Evolutionary conservation across 2,888 invertebrate species (phyloP).

Genomic region (Meiosimyza platycephala): DNA sequence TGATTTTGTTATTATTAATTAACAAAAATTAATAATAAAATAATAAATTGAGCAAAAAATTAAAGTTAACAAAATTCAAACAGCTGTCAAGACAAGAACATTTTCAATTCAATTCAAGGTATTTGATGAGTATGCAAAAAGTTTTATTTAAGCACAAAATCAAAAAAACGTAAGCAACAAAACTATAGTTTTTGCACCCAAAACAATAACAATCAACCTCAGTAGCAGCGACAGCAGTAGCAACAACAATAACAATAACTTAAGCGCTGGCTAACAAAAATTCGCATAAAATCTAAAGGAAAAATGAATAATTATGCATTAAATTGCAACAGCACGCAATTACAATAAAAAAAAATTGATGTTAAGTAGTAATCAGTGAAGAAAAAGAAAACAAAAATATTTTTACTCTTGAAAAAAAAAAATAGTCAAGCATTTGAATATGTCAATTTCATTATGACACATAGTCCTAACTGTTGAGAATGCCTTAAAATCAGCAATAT

Average conservation of each 20-base stretch:
- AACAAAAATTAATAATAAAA: background rate
- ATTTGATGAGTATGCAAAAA: constrained; percentile 31
- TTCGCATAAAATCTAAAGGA: constrained; percentile 22
- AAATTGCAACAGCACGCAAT: constrained; percentile 31
- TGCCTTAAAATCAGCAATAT: no score
- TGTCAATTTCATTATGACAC: no score
- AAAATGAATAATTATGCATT: constrained; percentile 35
- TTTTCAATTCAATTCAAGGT: constrained; percentile 21
- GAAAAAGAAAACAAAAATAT: background rate
- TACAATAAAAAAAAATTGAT: constrained; percentile 15
- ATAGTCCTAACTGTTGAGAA: no score
- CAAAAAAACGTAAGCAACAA: constrained; percentile 2
- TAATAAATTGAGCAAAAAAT: background rate
- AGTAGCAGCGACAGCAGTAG: no score
- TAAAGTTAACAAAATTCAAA: background rate
- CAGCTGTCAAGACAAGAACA: background rate
- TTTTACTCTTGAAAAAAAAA: background rate
- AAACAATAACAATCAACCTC: constrained; percentile 10
- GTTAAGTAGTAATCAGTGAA: constrained; percentile 12
- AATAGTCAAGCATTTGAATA: background rate
- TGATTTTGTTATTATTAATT: background rate
- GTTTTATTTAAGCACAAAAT: background rate
- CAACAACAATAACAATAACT: background rate
- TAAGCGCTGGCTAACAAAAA: background rate
- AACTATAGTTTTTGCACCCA: constrained; percentile 14